Percentiles rank a stretch among this genome's conserved stretches.
phyloP scores from a whole-genome alignment of 2,113 vertebrate species.

The Rhinichthys klamathensis region DNA sequence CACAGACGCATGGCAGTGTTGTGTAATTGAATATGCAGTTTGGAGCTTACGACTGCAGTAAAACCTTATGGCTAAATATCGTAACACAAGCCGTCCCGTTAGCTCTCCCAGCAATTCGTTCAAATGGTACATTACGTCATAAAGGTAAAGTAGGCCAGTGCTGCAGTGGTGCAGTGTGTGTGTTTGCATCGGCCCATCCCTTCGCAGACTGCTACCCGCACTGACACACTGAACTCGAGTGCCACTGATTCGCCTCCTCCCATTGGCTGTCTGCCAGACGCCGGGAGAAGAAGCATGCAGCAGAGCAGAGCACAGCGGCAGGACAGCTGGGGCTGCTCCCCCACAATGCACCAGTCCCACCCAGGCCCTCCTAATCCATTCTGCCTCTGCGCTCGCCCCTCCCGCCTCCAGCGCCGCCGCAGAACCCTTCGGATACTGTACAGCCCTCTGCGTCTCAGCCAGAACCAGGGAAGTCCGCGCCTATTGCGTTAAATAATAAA shows the following conservation, averaged over 20 bases:
- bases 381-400: slow-evolving; percentile 34
- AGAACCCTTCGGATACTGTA: slow-evolving; percentile 44
- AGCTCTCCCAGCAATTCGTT: neutral
- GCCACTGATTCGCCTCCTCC: slow-evolving; percentile 71
- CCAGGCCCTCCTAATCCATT: slow-evolving; percentile 46
- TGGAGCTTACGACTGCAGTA: slow-evolving; percentile 1
- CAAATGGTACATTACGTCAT: neutral
- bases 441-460: slow-evolving; percentile 6
- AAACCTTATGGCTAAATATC: slow-evolving; percentile 20
- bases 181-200: slow-evolving; percentile 31
- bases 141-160: slow-evolving; percentile 53
- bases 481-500: slow-evolving; percentile 22
- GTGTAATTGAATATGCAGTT: slow-evolving; percentile 38
- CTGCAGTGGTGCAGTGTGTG: slow-evolving; percentile 54
- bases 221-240: slow-evolving; percentile 80
- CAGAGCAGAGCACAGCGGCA: slow-evolving; percentile 63
- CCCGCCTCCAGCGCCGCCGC: slow-evolving; percentile 13
- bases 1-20: slow-evolving; percentile 25
- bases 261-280: slow-evolving; percentile 76
- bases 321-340: slow-evolving; percentile 70
- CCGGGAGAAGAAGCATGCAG: slow-evolving; percentile 69
- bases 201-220: slow-evolving; percentile 38
- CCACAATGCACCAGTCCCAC: slow-evolving; percentile 69
- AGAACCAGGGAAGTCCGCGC: slow-evolving; percentile 46
- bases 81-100: neutral